Percentiles rank a stretch among this genome's conserved stretches.
Conservation (phyloP, 64 coral and sea anemone genomes). For the Acropora tenuis region DNA sequence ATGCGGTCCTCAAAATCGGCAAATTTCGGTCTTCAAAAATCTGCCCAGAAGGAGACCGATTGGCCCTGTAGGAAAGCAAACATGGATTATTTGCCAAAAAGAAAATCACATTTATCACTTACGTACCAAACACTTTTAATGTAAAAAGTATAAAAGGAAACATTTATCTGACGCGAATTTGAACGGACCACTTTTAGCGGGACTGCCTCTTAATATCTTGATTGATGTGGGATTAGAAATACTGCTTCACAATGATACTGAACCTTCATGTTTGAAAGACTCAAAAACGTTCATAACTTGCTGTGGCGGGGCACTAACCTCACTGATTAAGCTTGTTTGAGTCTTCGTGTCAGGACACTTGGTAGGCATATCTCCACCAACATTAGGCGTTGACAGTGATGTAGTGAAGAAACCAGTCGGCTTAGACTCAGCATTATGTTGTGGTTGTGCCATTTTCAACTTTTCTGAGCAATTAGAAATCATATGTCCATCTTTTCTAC, state of each 20-base stretch:
- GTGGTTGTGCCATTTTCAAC: slow-evolving; percentile 50
- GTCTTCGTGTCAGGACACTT: neutral
- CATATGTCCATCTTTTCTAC: slow-evolving; percentile 60
- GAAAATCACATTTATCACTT: neutral
- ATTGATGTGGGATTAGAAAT: slow-evolving; percentile 36
- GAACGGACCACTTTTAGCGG: neutral
- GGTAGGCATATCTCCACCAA: neutral
- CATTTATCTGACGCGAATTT: neutral
- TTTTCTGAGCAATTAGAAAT: slow-evolving; percentile 69
- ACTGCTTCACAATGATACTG: slow-evolving; percentile 44
- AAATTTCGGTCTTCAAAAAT: too few relatives aligned
- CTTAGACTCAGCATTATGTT: slow-evolving; percentile 24
- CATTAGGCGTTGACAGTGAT: neutral
- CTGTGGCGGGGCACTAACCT: neutral
- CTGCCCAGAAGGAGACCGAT: too few relatives aligned
- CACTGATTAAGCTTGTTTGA: neutral
- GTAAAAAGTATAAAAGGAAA: neutral
- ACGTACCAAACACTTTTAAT: neutral
- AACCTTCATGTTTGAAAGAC: slow-evolving; percentile 65
- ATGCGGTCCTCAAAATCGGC: too few relatives aligned
- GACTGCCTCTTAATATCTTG: slow-evolving; percentile 34
- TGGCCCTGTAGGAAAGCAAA: neutral
- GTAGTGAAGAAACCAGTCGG: slow-evolving; percentile 53
- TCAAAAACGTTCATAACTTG: slow-evolving; percentile 63
- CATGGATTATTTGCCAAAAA: neutral